These are phyloP conservation scores for Bugulina stolonifera DNA, from an alignment of 2,888 invertebrate genomes.

Conservation along the genomic window DNA sequence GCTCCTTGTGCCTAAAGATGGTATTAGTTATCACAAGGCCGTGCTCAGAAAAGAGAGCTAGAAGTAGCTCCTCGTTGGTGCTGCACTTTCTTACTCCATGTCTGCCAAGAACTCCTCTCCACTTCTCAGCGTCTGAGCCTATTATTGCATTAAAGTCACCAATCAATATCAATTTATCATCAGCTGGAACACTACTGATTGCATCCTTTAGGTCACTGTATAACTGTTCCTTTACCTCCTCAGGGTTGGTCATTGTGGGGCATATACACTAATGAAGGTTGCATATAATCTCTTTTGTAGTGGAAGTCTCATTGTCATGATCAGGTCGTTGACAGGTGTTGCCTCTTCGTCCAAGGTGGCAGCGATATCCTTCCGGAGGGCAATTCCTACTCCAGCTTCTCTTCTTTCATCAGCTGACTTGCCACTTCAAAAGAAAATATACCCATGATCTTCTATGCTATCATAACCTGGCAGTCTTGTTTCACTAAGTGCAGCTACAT, in stretches of 20 bases:
- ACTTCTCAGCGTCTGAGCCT: conserved; percentile 24
- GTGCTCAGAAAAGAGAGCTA: not conserved
- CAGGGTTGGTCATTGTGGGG: not conserved
- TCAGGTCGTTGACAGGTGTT: conserved; percentile 9
- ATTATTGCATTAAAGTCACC: conserved; percentile 29
- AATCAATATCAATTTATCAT: conserved; percentile 27
- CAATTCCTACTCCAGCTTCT: conserved; percentile 27
- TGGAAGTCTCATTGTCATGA: conserved; percentile 26
- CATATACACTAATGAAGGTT: not conserved
- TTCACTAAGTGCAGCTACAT: too few species aligned
- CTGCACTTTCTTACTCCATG: conserved; percentile 15
- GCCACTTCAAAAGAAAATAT: conserved; percentile 27
- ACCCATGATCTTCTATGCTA: conserved; percentile 20
- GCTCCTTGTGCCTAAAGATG: not conserved
- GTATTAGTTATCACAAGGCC: conserved; percentile 20
- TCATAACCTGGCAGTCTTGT: not conserved
- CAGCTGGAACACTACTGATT: not conserved
- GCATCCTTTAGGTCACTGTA: not conserved
- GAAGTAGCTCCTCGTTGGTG: conserved; percentile 23
- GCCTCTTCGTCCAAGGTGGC: not conserved
- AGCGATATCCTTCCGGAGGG: not conserved
- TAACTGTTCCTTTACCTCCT: not conserved
- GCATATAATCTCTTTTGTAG: not conserved
- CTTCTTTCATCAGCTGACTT: not conserved
- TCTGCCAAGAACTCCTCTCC: conserved; percentile 27